Base-by-base conservation (phyloP, 2,888 invertebrate species). In the Patella depressa region DNA sequence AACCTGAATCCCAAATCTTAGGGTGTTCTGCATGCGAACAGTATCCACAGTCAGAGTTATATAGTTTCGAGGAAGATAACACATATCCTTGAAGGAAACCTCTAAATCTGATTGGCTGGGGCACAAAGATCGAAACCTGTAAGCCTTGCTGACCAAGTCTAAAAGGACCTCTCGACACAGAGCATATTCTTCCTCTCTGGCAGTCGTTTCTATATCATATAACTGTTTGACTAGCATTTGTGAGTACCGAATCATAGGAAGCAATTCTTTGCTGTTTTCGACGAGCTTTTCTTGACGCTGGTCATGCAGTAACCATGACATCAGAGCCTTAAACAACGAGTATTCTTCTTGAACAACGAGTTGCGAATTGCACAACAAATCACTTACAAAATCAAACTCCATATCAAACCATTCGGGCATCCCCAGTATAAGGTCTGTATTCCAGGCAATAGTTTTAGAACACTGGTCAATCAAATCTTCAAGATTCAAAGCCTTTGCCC, bases 361-460 rank as follows among this genome's bases (percentile, higher is more conserved):
- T 73, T 89, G 88, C 0, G 89, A 88, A 75, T 90, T 90, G 55
- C 82, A 79, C 75, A 91, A 78, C 54, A 91, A 84, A 80, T 91
- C 91, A 17, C 78, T 79, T 3, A 91, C 83, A 84, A 91, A 91
- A 73, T 91, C 91, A 14, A 88, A 79, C 79, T 91, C 91, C 90
- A 91, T 90, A 71, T 81, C 81, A n/a, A 85, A 80, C 91, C 91
- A 91, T 71, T 90, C 90, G 5, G 87, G 79, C 5, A 88, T 85
- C 7, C 81, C 81, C n/a, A 91, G 82, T 17, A 91, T 84, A 15
- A 85, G 83, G 55, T 89, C 87, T 54, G 88, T 86, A 82, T 92
- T 91, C 91, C 91, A 92, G 5, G 91, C 88, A 17, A 92, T 90
- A 15, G 91, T 91, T 75, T 89, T 87, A 15, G 88, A 86, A 81